These are phyloP conservation scores for Drosophila anceps DNA, from an alignment of 2,888 invertebrate species.

Conservation along the genomic window DNA sequence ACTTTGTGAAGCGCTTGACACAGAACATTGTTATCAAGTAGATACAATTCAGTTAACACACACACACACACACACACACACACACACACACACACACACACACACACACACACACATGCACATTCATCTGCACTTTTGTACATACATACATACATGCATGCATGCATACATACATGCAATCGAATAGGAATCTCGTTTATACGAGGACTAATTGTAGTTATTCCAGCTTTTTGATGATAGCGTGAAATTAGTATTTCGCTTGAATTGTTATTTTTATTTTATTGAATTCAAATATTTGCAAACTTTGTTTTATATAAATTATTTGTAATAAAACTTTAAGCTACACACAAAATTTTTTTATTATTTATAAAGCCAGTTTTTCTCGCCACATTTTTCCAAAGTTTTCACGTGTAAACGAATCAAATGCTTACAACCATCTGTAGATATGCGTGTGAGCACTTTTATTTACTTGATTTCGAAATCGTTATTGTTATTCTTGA, in stretches of 20 bases:
- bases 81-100: background rate
- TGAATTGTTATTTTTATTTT: conserved; percentile 12
- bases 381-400: background rate
- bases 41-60: conserved; percentile 16
- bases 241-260: conserved; percentile 14
- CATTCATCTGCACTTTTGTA: background rate
- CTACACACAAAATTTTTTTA: background rate
- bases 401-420: conserved; percentile 22
- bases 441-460: conserved; percentile 2
- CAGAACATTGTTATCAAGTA: conserved; percentile 85
- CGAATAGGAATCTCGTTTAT: conserved; percentile 33
- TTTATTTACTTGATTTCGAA: conserved; percentile 39
- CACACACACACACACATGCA: background rate
- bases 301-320: conserved; percentile 11
- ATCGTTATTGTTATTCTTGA: conserved; percentile 28
- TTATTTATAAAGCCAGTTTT: background rate
- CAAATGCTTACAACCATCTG: background rate
- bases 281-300: background rate
- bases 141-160: background rate
- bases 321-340: conserved; percentile 2
- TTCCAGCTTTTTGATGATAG: conserved; percentile 1
- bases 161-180: conserved; percentile 7
- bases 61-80: conserved; percentile 1
- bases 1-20: conserved; percentile 84
- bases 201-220: conserved; percentile 19